Conservation (phyloP, 2,113 vertebrate species). For the Recurvirostra avosetta region DNA sequence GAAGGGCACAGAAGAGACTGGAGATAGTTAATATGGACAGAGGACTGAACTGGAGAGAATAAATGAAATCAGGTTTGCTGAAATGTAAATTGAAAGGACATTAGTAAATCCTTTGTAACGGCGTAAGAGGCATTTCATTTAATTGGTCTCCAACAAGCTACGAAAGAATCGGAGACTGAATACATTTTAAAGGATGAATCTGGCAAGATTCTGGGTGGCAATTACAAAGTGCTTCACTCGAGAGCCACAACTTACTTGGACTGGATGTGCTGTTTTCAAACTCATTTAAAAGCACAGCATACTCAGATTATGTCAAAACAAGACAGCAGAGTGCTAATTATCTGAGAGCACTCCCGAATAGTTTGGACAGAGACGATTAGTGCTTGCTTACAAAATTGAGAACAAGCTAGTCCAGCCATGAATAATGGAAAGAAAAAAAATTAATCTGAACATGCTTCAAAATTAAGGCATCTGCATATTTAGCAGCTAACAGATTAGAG, state of each 20-base stretch:
- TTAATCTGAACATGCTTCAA: background rate
- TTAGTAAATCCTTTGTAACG: background rate
- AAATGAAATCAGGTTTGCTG: background rate
- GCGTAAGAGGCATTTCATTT: background rate
- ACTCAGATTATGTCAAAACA: constrained; percentile 27
- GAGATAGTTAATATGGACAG: background rate
- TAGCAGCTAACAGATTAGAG: background rate
- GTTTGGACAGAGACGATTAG: background rate
- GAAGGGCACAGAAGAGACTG: background rate
- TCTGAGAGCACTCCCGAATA: background rate
- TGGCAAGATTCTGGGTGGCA: background rate
- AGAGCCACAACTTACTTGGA: constrained; percentile 8
- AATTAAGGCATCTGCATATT: background rate
- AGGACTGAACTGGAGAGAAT: background rate
- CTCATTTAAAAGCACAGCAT: background rate
- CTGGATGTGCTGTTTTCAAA: background rate
- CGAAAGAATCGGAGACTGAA: background rate
- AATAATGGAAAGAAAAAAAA: background rate
- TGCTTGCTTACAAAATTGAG: background rate
- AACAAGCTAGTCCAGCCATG: background rate
- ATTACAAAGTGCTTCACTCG: background rate
- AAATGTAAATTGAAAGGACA: background rate
- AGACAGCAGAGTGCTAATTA: constrained; percentile 14
- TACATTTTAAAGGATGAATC: background rate
- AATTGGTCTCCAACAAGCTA: background rate